Conservation (phyloP, 1,140 invertebrate genomes). For the Bombus ignitus region DNA sequence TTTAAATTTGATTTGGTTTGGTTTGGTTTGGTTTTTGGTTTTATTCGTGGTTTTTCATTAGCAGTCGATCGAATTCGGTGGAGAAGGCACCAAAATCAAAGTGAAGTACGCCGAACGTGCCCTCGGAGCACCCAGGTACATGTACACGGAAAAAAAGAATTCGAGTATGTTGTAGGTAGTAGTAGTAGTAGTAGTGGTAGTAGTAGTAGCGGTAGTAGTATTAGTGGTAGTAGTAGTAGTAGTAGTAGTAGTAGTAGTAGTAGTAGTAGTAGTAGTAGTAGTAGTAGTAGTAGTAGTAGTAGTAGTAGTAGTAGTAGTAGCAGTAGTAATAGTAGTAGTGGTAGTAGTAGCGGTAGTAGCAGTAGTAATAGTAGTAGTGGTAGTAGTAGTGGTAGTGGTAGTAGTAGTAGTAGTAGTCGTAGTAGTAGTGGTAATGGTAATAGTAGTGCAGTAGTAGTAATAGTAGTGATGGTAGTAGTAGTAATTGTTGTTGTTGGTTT, state of each 20-base stretch:
- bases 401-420: accelerated
- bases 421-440: accelerated
- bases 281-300: too few relatives aligned
- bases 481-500: slow-evolving; percentile 43
- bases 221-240: too few relatives aligned
- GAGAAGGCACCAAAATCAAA: slow-evolving; percentile 79
- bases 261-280: not conserved
- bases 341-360: too few relatives aligned
- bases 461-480: slow-evolving; percentile 27
- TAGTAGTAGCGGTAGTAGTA: too few relatives aligned
- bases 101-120: slow-evolving; percentile 77
- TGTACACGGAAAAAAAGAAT: slow-evolving; percentile 73
- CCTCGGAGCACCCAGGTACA: slow-evolving; percentile 82
- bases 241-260: accelerated
- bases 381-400: too few relatives aligned
- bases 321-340: accelerated
- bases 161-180: slow-evolving; percentile 54
- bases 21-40: not conserved
- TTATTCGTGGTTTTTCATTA: slow-evolving; percentile 69
- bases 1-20: slow-evolving; percentile 54
- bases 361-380: not conserved
- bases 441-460: too few relatives aligned
- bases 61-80: slow-evolving; percentile 81
- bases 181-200: not conserved
- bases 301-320: accelerated